Percentiles rank a stretch among this genome's conserved stretches.
Evolutionary conservation across 2,113 vertebrate genomes (phyloP).

Genomic region (Bungarus multicinctus): DNA sequence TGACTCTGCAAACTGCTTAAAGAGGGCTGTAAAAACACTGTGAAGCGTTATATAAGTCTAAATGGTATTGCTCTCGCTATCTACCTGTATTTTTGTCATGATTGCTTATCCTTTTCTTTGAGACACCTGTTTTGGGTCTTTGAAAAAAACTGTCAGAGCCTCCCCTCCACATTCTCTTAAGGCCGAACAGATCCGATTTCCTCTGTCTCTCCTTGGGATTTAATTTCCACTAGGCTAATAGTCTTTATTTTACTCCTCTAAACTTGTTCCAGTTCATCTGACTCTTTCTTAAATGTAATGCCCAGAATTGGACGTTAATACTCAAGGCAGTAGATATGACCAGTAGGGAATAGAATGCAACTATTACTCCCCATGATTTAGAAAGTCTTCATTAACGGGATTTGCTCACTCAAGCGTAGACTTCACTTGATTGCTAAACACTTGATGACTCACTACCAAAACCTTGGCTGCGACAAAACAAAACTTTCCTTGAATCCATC

Average conservation of each 20-base stretch:
- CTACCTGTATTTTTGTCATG: neutral
- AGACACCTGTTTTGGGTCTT: neutral
- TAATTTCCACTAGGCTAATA: neutral
- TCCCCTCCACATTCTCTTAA: neutral
- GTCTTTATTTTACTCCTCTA: neutral
- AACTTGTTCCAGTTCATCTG: neutral
- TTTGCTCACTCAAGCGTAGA: neutral
- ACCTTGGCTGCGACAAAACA: neutral
- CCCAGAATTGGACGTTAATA: neutral
- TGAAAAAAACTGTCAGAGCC: neutral
- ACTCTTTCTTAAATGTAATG: neutral
- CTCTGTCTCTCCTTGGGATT: neutral
- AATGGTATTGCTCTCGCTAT: no score
- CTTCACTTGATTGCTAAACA: neutral
- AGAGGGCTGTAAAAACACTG: no score
- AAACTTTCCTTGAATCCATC: neutral
- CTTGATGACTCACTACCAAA: neutral
- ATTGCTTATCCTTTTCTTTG: neutral
- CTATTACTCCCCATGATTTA: neutral
- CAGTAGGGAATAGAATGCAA: neutral
- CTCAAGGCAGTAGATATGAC: neutral
- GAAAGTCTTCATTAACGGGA: neutral
- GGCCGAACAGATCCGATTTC: neutral
- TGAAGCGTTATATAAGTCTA: no score
- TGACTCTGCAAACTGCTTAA: no score